phyloP scores from a whole-genome alignment of 2,113 vertebrate genomes.

The Archilochus colubris region DNA sequence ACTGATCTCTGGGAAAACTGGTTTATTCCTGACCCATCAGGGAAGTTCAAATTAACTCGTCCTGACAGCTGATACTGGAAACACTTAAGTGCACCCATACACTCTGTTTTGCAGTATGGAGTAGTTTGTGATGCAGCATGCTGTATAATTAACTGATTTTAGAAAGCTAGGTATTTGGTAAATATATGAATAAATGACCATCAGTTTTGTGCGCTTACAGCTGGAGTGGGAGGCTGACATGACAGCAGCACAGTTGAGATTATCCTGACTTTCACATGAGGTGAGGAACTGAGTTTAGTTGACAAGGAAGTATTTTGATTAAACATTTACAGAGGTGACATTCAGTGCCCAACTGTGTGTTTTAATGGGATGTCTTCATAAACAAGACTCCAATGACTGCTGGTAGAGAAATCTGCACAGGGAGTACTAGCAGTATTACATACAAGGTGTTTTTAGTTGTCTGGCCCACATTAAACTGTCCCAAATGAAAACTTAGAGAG shows the following conservation, averaged over 20 bases:
- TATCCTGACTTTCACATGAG: not conserved
- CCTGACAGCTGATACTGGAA: conserved; percentile 67
- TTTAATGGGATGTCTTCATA: not conserved
- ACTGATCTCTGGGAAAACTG: conserved; percentile 92
- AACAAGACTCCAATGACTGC: not conserved
- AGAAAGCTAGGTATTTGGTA: not conserved
- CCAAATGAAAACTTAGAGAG: not conserved
- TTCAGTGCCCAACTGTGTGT: not conserved
- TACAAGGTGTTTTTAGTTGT: not conserved
- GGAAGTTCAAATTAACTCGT: conserved; percentile 83
- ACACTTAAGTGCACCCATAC: not conserved
- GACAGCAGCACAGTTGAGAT: not conserved
- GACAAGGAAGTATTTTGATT: not conserved
- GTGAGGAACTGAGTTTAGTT: not conserved
- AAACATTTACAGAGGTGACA: not conserved
- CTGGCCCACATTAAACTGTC: not conserved
- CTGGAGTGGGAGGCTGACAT: not conserved
- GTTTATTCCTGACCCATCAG: conserved; percentile 93
- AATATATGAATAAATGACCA: not conserved
- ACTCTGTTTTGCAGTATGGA: not conserved
- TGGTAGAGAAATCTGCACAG: not conserved
- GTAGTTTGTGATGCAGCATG: not conserved
- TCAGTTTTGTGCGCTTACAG: not conserved
- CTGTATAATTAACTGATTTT: not conserved
- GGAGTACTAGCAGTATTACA: not conserved